Base-by-base conservation (phyloP, 2,888 invertebrate species). In the Metacarcinus magister region DNA sequence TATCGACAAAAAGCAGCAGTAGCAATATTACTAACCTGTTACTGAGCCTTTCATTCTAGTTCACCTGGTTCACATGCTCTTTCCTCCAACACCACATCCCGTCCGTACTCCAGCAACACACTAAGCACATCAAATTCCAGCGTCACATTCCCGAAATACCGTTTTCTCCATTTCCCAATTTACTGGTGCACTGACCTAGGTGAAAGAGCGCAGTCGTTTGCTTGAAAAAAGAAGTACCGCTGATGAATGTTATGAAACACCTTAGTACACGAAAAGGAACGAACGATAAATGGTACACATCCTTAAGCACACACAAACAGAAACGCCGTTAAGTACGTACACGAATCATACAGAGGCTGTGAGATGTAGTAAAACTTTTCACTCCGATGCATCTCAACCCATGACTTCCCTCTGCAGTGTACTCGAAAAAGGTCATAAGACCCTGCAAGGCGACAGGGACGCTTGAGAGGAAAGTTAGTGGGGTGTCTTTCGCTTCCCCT, bases 111-210 rank as follows among this genome's bases (percentile, higher is more conserved):
- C 28, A 0, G 75, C 75, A 75, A 75, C 75, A 75, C 75, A 75
- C 75, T 39, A n/a, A 87, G 39, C 32, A 87, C 16, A 87, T 39
- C 87, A 39, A 32, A 87, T 87, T 32, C 39, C 32, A 32, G 23
- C 75, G n/a, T 75, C n/a, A 75, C 75, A 75, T 75, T 75, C 75
- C n/a, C 19, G 75, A 32, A 32, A 87, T 87, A 87, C 87, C 39
- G 16, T 32, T 10, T 16, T 87, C 32, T 87, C 16, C 39, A 39
- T 32, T 28, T 75, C 28, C 28, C 28, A 75, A 87, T 87, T 32
- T 87, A 87, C 87, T 16, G 87, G 87, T 39, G 32, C 39, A 13
- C 87, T 87, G 87, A 87, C 32, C 75, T 39, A 8, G 87, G 87
- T 16, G 87, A 16, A 10, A 10, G 60, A 87, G 39, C 87, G 16